These are phyloP conservation scores for Lasius fuliginosus DNA, from an alignment of 2,888 invertebrate species.

Conservation along the genomic window DNA sequence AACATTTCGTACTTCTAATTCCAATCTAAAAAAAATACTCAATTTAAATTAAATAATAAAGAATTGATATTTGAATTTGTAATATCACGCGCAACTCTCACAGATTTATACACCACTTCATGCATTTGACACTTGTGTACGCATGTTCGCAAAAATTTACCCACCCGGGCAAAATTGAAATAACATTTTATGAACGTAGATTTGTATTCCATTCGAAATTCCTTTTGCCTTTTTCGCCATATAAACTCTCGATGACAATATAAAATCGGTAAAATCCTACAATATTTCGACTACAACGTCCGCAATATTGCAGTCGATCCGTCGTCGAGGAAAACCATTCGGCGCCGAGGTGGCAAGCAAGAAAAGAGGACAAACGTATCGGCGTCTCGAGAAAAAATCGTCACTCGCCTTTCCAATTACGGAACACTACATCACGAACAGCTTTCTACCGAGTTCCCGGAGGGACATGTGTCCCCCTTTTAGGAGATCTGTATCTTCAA, in stretches of 20 bases:
- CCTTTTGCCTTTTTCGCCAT: slow-evolving; percentile 9
- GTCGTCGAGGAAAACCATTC: slow-evolving; percentile 26
- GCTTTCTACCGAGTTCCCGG: slow-evolving; percentile 44
- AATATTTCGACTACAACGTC: slow-evolving; percentile 53
- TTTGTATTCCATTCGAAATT: background rate
- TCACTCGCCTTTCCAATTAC: slow-evolving; percentile 66
- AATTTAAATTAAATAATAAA: slow-evolving; percentile 2
- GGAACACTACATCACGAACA: slow-evolving; percentile 37
- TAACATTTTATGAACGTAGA: background rate
- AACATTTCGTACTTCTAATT: background rate
- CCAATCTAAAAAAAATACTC: background rate
- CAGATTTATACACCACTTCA: background rate
- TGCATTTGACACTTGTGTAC: background rate
- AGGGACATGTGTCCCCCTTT: slow-evolving; percentile 49
- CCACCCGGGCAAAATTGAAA: background rate
- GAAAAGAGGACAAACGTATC: slow-evolving; percentile 51
- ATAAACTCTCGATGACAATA: slow-evolving; percentile 19
- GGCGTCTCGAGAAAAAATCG: slow-evolving; percentile 58
- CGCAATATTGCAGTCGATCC: slow-evolving; percentile 59
- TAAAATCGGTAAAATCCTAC: slow-evolving; percentile 33
- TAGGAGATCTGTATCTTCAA: slow-evolving; percentile 40
- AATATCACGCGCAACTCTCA: background rate
- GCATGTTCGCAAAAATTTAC: background rate
- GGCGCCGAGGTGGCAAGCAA: background rate
- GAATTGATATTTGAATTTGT: background rate